These are phyloP conservation scores for Streptopelia turtur DNA, from an alignment of 2,797 vertebrate genomes.

Conservation along the genomic window DNA sequence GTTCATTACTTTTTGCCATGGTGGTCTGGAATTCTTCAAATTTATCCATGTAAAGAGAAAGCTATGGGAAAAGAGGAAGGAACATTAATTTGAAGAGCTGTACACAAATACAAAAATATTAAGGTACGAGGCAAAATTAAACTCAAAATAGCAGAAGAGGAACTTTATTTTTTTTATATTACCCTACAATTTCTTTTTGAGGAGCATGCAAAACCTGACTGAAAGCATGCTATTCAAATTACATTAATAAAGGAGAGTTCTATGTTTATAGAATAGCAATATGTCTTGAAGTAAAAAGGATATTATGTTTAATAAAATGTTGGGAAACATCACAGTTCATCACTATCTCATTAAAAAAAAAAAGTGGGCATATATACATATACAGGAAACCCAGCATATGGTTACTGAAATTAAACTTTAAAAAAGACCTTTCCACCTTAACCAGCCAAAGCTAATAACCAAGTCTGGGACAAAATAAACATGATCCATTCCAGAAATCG, in stretches of 20 bases:
- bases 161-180: neutral
- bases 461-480: neutral
- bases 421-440: neutral
- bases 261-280: neutral
- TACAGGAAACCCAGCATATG: neutral
- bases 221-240: neutral
- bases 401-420: neutral
- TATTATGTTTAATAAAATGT: neutral
- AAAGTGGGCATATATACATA: neutral
- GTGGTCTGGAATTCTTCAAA: slow-evolving; percentile 99
- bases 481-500: neutral
- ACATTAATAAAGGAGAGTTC: neutral
- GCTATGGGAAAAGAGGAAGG: slow-evolving; percentile 77
- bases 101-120: neutral
- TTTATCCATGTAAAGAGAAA: slow-evolving; percentile 98
- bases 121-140: neutral
- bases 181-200: neutral
- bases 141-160: neutral
- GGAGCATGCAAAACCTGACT: neutral
- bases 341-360: neutral
- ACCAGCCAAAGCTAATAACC: neutral
- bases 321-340: neutral
- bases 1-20: slow-evolving; percentile 97
- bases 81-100: neutral
- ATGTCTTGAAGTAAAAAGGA: neutral